These are phyloP conservation scores for Taphrorychus bicolor DNA, from an alignment of 2,888 invertebrate species.

Conservation along the genomic window DNA sequence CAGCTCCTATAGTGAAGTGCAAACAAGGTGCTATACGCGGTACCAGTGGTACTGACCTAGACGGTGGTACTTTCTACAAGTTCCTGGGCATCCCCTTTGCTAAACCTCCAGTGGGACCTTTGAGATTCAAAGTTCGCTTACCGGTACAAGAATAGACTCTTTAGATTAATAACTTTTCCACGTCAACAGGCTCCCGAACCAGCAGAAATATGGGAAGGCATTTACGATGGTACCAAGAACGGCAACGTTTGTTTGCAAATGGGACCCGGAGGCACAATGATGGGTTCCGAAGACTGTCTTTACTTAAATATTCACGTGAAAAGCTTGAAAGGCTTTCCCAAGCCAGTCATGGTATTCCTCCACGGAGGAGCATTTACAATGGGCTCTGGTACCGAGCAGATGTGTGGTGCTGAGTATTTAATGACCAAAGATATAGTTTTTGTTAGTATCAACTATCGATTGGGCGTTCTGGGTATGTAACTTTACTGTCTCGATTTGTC, in stretches of 20 bases:
- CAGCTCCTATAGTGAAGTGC: too few species aligned
- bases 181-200: slow-evolving; percentile 47
- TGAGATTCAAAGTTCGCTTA: slow-evolving; percentile 9
- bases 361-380: slow-evolving; percentile 62
- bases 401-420: slow-evolving; percentile 59
- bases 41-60: slow-evolving; percentile 9
- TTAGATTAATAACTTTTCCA: too few species aligned
- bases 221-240: slow-evolving; percentile 46
- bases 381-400: slow-evolving; percentile 53
- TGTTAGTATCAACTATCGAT: slow-evolving; percentile 60
- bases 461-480: slow-evolving; percentile 57
- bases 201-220: slow-evolving; percentile 44
- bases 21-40: slow-evolving; percentile 26
- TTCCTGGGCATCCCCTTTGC: slow-evolving; percentile 40
- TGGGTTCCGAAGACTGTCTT: slow-evolving; percentile 10
- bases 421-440: slow-evolving; percentile 61
- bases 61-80: slow-evolving; percentile 22
- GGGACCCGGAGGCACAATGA: background rate
- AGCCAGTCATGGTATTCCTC: slow-evolving; percentile 58
- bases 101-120: slow-evolving; percentile 18
- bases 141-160: background rate
- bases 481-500: background rate
- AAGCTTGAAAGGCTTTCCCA: background rate
- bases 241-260: background rate
- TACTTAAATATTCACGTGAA: slow-evolving; percentile 11